Conservation (phyloP, 2,113 vertebrate genomes). For the Pygathrix nemaeus region DNA sequence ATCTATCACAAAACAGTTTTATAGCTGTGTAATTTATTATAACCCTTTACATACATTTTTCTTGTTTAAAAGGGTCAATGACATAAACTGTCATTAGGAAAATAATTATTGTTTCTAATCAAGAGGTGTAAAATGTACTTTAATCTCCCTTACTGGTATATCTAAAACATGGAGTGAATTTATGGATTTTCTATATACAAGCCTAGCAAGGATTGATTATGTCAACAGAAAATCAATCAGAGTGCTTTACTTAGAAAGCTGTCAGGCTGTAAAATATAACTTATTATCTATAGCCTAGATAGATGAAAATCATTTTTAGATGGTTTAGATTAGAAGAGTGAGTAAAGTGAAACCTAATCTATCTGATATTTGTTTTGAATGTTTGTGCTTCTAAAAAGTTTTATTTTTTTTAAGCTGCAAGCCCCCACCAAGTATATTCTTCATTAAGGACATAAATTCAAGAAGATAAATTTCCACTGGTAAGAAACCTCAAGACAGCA, state of each 20-base stretch:
- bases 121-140: not conserved
- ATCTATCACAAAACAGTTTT: slow-evolving; percentile 1
- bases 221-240: not conserved
- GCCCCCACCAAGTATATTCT: not conserved
- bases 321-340: slow-evolving; percentile 52
- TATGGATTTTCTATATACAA: not conserved
- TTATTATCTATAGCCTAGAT: not conserved
- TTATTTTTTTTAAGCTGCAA: not conserved
- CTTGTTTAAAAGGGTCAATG: not conserved
- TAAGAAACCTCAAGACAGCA: not conserved
- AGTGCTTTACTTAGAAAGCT: not conserved
- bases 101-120: slow-evolving; percentile 27
- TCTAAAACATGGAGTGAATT: not conserved
- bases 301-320: not conserved
- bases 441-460: slow-evolving; percentile 23
- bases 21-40: not conserved
- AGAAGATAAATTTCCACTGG: not conserved
- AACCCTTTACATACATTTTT: not conserved
- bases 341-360: not conserved
- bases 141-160: slow-evolving; percentile 14
- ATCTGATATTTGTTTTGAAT: slow-evolving; percentile 17
- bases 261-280: not conserved
- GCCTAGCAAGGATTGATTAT: not conserved
- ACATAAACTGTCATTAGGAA: slow-evolving; percentile 44
- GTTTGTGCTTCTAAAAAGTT: not conserved